Base-by-base conservation (phyloP, 1,140 invertebrate genomes). In the Chrysoperla carnea region DNA sequence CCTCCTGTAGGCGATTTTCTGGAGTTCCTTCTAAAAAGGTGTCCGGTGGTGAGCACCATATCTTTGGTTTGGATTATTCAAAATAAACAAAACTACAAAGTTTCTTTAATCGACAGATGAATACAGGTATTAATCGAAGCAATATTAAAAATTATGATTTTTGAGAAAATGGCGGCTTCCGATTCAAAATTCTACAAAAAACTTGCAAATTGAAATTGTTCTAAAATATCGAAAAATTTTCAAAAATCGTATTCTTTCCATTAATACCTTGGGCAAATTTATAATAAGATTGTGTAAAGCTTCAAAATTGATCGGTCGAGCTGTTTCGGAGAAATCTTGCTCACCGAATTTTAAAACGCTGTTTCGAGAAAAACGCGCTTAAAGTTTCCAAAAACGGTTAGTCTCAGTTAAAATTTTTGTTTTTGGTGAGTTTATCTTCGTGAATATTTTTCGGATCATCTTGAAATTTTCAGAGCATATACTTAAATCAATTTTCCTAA, bases 81-180 rank as follows among this genome's bases (percentile, higher is more conserved):
- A 40, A 40, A 40, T 40, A 5, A 40, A 40, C 8, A 40, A 40
- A 40, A 15, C 7, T 28, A n/a, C 6, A 6, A 9, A 29, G 23
- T 40, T 40, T n/a, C 7, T 40, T 40, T 40, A 17, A 17, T 6
- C 8, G 39, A 40, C 23, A 40, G 12, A 40, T 40, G n/a, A n/a
- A n/a, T n/a, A n/a, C n/a, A n/a, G n/a, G n/a, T n/a, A n/a, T n/a
- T n/a, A n/a, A n/a, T n/a, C n/a, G n/a, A n/a, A n/a, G n/a, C n/a
- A n/a, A n/a, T n/a, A n/a, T n/a, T n/a, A n/a, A n/a, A n/a, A n/a
- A n/a, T n/a, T n/a, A n/a, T n/a, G n/a, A n/a, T n/a, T n/a, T n/a
- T n/a, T n/a, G n/a, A n/a, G n/a, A n/a, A 6, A 40, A 40, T 40
- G 29, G 8, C 8, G 39, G 39, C 23, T 31, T 31, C 11, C 29